Evolutionary conservation across 2,888 invertebrate genomes (phyloP), one percentile per base, ranked within the genome.

Genomic region (Ornithoptera priamus): DNA sequence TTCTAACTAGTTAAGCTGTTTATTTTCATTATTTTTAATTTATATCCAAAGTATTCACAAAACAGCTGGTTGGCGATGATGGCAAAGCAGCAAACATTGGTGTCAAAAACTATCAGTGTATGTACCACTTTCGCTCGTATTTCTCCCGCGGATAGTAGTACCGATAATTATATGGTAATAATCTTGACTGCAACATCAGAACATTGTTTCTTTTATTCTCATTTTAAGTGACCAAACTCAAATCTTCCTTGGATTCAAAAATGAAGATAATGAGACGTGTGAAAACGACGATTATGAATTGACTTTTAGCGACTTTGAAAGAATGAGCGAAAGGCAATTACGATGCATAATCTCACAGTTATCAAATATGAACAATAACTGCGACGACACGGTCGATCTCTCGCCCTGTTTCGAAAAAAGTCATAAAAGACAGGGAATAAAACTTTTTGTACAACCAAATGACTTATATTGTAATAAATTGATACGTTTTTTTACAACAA

Each of bases 231-330:
- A n/a, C n/a, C 20, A 57, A 20, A 57, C 57, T 57, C 10, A 57
- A n/a, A 1, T 57, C 20, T 30, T 59, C 15, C 59, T 15, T n/a
- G 56, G 53, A 8, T 4, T 63, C 0, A 36, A 56, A 18, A 24
- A 50, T 22, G 24, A 62, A 46, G 18, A 46, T 12, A 22, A 30
- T 24, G 20, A 22, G 24, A 6, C 8, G 24, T 4, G 12, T 50
- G 18, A 18, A n/a, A 17, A 50, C 6, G 20, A 59, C 36, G 15
- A 42, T n/a, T 7, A 60, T 7, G 69, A 61, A 65, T n/a, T 69
- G 8, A 65, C 69, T 15, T 69, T 65, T 42, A 65, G 69, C 24
- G 65, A 65, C 24, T 69, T 69, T 69, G 30, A 69, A 62, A 15
- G 20, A 39, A 65, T 61, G 57, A 46, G 39, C 22, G 57, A 65